Conservation (phyloP, 2,113 vertebrate species). For the Dicerorhinus sumatrensis region DNA sequence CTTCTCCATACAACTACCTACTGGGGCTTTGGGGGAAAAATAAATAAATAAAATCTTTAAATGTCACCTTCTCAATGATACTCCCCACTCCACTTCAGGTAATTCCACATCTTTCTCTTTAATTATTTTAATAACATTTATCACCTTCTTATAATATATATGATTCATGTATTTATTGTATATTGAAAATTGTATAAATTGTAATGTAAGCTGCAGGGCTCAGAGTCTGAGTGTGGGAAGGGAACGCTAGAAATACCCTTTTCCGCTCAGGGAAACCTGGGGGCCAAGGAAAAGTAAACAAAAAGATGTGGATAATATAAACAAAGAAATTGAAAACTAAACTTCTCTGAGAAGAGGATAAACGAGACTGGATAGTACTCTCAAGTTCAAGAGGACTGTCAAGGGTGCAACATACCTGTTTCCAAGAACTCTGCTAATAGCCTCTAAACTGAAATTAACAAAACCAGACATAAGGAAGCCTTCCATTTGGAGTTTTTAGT, state of each 20-base stretch:
- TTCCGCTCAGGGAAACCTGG: background rate
- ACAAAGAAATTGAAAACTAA: background rate
- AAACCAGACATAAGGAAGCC: slow-evolving; percentile 31
- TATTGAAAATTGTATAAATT: background rate
- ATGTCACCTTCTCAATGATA: background rate
- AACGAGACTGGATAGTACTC: background rate
- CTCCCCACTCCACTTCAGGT: background rate
- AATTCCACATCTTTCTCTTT: background rate
- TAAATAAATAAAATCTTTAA: too few relatives aligned
- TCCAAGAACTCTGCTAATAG: slow-evolving; percentile 11
- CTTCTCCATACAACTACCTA: too few relatives aligned
- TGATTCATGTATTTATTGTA: background rate
- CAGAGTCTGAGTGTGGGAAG: background rate
- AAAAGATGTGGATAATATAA: background rate
- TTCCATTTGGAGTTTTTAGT: background rate
- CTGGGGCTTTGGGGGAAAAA: too few relatives aligned
- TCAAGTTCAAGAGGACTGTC: background rate
- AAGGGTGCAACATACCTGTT: background rate
- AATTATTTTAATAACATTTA: background rate
- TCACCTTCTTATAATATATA: background rate
- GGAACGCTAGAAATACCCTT: background rate
- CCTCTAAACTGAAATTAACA: slow-evolving; percentile 51
- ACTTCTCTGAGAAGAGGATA: background rate
- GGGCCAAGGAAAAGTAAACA: background rate
- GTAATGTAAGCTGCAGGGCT: background rate